A percentile compares a stretch with the other conserved stretches of the same genome.
Conservation (phyloP, 1,140 invertebrate species). For the Cardiocondyla obscurior region DNA sequence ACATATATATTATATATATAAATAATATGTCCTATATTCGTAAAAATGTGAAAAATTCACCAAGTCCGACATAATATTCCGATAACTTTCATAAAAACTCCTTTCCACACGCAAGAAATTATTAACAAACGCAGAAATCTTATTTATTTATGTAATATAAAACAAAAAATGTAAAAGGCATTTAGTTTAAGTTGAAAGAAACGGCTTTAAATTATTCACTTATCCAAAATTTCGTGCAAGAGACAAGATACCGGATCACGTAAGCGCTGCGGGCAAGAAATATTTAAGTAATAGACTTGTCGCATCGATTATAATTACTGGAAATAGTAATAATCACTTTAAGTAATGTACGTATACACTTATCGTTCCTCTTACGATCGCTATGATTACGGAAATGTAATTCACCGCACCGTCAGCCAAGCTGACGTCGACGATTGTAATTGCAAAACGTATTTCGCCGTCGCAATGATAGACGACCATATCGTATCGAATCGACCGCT, state of each 20-base stretch:
- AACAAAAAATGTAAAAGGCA: conserved; percentile 62
- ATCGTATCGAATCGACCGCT: conserved; percentile 1
- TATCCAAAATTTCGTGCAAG: conserved; percentile 56
- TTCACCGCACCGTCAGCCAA: neutral
- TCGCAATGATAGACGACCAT: conserved; percentile 6
- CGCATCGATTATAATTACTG: neutral
- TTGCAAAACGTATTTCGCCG: neutral
- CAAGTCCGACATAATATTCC: conserved; percentile 4
- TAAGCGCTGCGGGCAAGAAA: conserved; percentile 52
- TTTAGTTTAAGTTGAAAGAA: conserved; percentile 40
- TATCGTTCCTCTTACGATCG: conserved; percentile 22
- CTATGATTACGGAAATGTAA: conserved; percentile 11
- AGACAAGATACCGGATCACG: conserved; percentile 6
- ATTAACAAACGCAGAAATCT: neutral
- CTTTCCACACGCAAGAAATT: neutral
- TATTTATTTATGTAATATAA: conserved; percentile 70
- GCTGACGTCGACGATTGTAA: neutral
- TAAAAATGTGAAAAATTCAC: neutral
- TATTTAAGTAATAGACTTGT: conserved; percentile 27
- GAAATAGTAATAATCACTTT: conserved; percentile 27
- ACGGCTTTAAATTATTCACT: conserved; percentile 64
- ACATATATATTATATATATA: conserved; percentile 60
- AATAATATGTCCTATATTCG: conserved; percentile 43
- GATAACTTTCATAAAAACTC: conserved; percentile 25
- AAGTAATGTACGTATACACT: neutral